Conservation (phyloP, 2,113 vertebrate genomes). For the Ameiurus melas region DNA sequence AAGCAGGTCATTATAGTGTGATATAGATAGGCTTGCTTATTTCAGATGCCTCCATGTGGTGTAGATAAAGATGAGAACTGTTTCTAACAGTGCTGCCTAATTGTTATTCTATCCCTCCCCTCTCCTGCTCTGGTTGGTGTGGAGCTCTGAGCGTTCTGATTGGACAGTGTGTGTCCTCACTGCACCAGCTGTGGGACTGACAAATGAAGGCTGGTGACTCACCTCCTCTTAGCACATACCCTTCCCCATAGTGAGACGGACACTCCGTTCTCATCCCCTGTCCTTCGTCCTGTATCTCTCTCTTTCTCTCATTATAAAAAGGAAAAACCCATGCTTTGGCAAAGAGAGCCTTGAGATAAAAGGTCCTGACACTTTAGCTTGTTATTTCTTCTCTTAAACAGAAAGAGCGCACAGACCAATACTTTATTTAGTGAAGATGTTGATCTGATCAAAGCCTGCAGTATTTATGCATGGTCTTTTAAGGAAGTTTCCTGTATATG, state of each 20-base stretch:
- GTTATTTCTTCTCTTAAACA: slow-evolving; percentile 38
- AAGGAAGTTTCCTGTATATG: slow-evolving; percentile 73
- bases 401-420: slow-evolving; percentile 17
- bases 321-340: slow-evolving; percentile 2
- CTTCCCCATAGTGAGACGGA: slow-evolving; percentile 12
- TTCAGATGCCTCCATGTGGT: not conserved
- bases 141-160: slow-evolving; percentile 25
- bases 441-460: slow-evolving; percentile 68
- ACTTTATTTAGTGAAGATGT: slow-evolving; percentile 51
- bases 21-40: slow-evolving; percentile 1
- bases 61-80: slow-evolving; percentile 12
- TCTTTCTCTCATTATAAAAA: slow-evolving; percentile 54
- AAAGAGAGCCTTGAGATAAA: slow-evolving; percentile 46
- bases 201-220: slow-evolving; percentile 35
- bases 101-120: slow-evolving; percentile 24
- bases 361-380: slow-evolving; percentile 55
- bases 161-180: slow-evolving; percentile 32
- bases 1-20: not conserved
- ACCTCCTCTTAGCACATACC: slow-evolving; percentile 29
- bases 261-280: not conserved
- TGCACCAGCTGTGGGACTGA: slow-evolving; percentile 20
- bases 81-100: slow-evolving; percentile 4
- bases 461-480: slow-evolving; percentile 75
- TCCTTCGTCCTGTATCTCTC: not conserved
- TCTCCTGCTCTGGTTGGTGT: slow-evolving; percentile 21